Conservation (phyloP, 2,888 invertebrate species). For the Lithophane ornitopus region DNA sequence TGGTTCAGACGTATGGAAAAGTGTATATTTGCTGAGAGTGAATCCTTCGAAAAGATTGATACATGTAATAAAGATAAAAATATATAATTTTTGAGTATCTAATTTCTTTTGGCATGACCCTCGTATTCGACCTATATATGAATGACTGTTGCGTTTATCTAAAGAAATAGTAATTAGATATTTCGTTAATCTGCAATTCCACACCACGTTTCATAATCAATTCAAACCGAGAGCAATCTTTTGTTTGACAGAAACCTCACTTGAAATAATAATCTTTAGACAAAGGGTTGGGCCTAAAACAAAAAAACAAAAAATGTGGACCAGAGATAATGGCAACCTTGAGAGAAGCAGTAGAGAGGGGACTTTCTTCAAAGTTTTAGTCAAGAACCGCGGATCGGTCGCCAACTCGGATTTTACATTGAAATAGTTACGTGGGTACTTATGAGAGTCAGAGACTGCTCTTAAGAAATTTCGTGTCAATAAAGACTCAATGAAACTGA, state of each 20-base stretch:
- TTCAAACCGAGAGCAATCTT: too few relatives aligned
- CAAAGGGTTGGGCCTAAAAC: not conserved
- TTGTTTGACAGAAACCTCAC: not conserved
- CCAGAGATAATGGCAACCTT: constrained; percentile 31
- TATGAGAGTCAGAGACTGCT: constrained; percentile 39
- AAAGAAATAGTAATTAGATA: not conserved
- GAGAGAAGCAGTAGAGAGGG: constrained; percentile 2
- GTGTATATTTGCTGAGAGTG: too few relatives aligned
- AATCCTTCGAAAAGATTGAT: too few relatives aligned
- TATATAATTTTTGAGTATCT: too few relatives aligned
- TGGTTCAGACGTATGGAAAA: too few relatives aligned
- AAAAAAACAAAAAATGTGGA: not conserved
- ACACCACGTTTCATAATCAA: not conserved
- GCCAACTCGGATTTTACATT: constrained; percentile 67
- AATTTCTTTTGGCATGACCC: too few relatives aligned
- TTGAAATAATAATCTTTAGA: not conserved
- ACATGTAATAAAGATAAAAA: too few relatives aligned
- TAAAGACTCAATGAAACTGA: constrained; percentile 36
- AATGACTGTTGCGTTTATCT: not conserved
- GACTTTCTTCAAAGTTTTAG: constrained; percentile 58
- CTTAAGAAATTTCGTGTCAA: constrained; percentile 52
- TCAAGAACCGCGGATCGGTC: constrained; percentile 62
- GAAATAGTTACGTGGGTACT: constrained; percentile 67
- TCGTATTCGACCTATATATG: not conserved
- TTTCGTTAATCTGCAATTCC: not conserved